Conservation (phyloP, 2,797 vertebrate species). For the Xiphophorus birchmanni region DNA sequence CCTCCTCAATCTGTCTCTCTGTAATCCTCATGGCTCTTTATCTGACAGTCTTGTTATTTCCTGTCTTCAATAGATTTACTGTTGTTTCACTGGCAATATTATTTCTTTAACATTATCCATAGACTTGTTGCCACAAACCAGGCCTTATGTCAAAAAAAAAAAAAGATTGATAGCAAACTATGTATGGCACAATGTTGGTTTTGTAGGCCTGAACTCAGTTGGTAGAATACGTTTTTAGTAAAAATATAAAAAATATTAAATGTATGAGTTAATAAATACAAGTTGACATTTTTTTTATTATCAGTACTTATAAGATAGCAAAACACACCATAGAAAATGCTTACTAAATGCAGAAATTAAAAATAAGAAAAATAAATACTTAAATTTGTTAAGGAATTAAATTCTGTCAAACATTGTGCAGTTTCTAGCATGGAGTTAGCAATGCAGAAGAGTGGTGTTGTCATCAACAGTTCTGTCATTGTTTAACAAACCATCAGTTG, state of each 20-base stretch:
- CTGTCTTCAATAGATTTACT: slow-evolving; percentile 27
- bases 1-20: slow-evolving; percentile 52
- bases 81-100: neutral
- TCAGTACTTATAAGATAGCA: slow-evolving; percentile 18
- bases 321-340: neutral
- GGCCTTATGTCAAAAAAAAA: neutral
- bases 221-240: slow-evolving; percentile 12
- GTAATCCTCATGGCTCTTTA: slow-evolving; percentile 52
- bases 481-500: slow-evolving; percentile 55
- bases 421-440: slow-evolving; percentile 11
- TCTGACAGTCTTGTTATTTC: slow-evolving; percentile 30
- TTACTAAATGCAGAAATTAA: slow-evolving; percentile 3
- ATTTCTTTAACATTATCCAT: slow-evolving; percentile 20
- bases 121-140: slow-evolving; percentile 10
- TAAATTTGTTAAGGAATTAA: neutral
- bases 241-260: neutral
- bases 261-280: neutral
- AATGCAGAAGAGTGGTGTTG: slow-evolving; percentile 10
- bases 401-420: slow-evolving; percentile 43
- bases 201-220: slow-evolving; percentile 22
- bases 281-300: neutral
- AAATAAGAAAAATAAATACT: neutral
- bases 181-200: neutral
- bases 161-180: neutral
- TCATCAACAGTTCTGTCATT: slow-evolving; percentile 44